Evolutionary conservation across 2,113 vertebrate species (phyloP).

Genomic region (Daubentonia madagascariensis): DNA sequence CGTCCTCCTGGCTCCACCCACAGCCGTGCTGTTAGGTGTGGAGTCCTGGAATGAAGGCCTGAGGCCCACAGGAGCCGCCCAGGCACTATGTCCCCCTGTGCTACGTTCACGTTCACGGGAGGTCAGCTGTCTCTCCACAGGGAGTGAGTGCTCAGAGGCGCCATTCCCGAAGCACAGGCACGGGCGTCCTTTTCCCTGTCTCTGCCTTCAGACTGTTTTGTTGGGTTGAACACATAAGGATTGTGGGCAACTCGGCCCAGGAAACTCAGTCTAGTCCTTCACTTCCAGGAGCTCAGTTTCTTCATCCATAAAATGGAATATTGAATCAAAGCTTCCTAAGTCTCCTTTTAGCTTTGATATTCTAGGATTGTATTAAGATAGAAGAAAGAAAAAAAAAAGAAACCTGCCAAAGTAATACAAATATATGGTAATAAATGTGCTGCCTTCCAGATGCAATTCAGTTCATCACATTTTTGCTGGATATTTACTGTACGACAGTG

Average conservation of each 20-base stretch:
- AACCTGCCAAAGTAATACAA: neutral
- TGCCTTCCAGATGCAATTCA: neutral
- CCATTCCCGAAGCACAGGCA: neutral
- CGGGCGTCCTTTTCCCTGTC: neutral
- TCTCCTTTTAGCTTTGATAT: neutral
- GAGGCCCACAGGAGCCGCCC: rapidly evolving
- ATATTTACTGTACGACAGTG: neutral
- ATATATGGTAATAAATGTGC: neutral
- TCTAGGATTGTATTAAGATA: neutral
- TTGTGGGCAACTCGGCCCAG: neutral
- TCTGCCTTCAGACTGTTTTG: neutral
- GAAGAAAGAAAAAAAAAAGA: neutral
- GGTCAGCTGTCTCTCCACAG: neutral
- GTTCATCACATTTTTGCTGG: neutral
- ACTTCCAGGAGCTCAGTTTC: neutral
- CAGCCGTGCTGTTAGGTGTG: neutral
- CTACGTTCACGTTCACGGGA: neutral
- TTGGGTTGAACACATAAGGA: neutral
- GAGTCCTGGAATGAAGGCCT: neutral
- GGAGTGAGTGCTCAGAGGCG: neutral
- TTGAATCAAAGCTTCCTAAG: neutral
- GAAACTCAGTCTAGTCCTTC: neutral
- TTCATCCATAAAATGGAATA: neutral
- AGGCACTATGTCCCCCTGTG: neutral
- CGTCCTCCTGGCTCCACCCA: neutral